Conservation (phyloP, 1,140 invertebrate genomes). For the Drosophila repletoides region DNA sequence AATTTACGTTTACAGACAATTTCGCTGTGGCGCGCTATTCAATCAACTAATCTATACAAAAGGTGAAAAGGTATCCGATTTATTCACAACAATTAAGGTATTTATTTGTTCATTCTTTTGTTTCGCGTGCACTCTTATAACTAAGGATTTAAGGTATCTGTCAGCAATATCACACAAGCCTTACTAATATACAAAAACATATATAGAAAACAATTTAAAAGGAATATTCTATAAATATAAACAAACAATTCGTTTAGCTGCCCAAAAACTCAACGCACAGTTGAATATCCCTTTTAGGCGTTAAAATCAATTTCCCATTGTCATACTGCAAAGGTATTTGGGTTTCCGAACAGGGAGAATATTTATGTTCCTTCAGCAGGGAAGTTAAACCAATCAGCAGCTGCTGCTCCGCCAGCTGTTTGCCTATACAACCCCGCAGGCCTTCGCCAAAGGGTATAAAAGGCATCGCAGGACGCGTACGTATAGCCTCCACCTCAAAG, state of each 20-base stretch:
- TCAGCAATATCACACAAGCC: slow-evolving; percentile 69
- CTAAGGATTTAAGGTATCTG: slow-evolving; percentile 40
- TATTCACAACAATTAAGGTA: slow-evolving; percentile 29
- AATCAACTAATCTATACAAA: neutral
- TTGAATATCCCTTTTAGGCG: slow-evolving; percentile 66
- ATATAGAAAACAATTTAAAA: slow-evolving; percentile 38
- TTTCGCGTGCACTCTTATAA: slow-evolving; percentile 42
- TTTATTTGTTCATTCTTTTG: slow-evolving; percentile 61
- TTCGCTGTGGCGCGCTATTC: no score
- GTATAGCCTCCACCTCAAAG: slow-evolving; percentile 84
- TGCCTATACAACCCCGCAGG: slow-evolving; percentile 83
- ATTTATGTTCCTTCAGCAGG: slow-evolving; percentile 80
- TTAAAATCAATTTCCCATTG: slow-evolving; percentile 77
- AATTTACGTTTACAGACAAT: neutral
- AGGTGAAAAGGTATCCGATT: neutral
- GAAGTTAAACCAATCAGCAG: slow-evolving; percentile 84
- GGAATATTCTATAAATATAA: slow-evolving; percentile 10
- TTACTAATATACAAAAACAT: slow-evolving; percentile 43
- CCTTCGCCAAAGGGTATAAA: slow-evolving; percentile 87
- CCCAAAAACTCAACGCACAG: slow-evolving; percentile 52
- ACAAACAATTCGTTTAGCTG: slow-evolving; percentile 5
- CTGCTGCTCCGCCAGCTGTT: slow-evolving; percentile 85
- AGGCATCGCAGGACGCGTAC: slow-evolving; percentile 81
- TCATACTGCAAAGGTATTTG: slow-evolving; percentile 82
- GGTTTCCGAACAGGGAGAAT: slow-evolving; percentile 56